phyloP scores from a whole-genome alignment of 1,140 invertebrate genomes.

The Trigoniulus corallinus region DNA sequence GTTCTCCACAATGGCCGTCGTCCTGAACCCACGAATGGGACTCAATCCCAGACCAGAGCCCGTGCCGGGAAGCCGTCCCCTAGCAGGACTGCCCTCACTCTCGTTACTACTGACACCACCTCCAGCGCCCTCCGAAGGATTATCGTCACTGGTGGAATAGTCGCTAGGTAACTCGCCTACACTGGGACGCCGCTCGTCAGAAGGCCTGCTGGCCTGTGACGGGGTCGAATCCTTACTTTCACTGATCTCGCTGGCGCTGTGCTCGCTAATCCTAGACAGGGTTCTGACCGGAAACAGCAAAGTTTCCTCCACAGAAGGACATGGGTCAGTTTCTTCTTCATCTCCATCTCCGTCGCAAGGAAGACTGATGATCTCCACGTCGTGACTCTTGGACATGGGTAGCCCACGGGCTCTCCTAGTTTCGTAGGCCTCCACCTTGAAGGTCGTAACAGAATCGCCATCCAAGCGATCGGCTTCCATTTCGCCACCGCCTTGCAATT shows the following conservation, averaged over 20 bases:
- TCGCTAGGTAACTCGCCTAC: not conserved
- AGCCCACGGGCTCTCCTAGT: no score
- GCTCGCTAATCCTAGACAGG: slow-evolving; percentile 64
- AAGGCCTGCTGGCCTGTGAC: not conserved
- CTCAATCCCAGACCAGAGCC: not conserved
- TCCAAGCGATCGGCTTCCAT: no score
- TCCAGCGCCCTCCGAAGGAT: not conserved
- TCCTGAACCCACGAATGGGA: not conserved
- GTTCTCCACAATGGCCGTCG: not conserved
- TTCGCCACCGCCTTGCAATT: no score
- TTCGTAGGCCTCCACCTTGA: no score
- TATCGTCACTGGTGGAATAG: slow-evolving; percentile 1
- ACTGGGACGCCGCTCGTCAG: not conserved
- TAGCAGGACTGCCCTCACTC: not conserved
- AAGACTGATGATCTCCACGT: slow-evolving; percentile 68
- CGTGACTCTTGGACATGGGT: no score
- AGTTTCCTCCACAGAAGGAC: slow-evolving; percentile 59
- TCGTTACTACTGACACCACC: not conserved
- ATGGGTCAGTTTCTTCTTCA: slow-evolving; percentile 42
- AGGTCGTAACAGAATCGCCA: no score
- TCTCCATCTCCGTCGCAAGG: not conserved
- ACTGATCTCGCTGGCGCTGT: slow-evolving; percentile 46
- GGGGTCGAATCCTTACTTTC: slow-evolving; percentile 7
- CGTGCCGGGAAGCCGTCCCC: not conserved
- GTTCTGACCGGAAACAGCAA: slow-evolving; percentile 44